A percentile compares a stretch with the other conserved stretches of the same genome.
Evolutionary conservation across 2,888 invertebrate species (phyloP).

Genomic region (Lasioglossum morio): DNA sequence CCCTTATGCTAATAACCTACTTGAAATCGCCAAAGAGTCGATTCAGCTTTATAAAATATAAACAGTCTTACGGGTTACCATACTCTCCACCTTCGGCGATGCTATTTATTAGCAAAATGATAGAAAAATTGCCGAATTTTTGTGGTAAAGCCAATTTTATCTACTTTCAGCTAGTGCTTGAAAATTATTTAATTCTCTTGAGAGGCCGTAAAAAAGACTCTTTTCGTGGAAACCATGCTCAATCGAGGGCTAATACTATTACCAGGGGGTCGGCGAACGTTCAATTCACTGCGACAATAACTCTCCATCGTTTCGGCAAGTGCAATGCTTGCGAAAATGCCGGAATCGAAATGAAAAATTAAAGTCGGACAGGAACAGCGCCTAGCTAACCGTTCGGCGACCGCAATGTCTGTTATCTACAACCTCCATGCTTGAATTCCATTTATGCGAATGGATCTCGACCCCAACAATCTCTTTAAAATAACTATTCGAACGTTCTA

Average conservation of each 20-base stretch:
- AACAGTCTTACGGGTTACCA: not conserved
- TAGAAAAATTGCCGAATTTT: not conserved
- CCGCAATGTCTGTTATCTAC: not conserved
- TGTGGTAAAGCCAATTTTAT: not conserved
- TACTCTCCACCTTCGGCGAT: not conserved
- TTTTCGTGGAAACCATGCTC: not conserved
- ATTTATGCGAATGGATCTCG: not conserved
- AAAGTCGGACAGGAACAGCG: slow-evolving; percentile 16
- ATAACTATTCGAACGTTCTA: not conserved
- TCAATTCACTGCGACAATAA: not conserved
- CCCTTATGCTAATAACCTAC: not conserved
- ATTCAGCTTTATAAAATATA: not conserved
- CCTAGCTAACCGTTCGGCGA: not conserved
- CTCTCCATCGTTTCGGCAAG: slow-evolving; percentile 2
- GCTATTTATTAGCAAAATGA: not conserved
- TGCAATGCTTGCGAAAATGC: not conserved
- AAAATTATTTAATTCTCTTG: not conserved
- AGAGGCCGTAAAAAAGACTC: not conserved
- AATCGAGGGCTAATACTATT: not conserved
- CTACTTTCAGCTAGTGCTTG: not conserved
- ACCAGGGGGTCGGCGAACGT: not conserved
- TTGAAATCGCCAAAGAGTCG: not conserved
- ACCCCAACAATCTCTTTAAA: not conserved
- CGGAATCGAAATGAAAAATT: slow-evolving; percentile 17
- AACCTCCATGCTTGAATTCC: not conserved